Base-by-base conservation (phyloP, 2,797 vertebrate genomes). In the Crax fasciolata region DNA sequence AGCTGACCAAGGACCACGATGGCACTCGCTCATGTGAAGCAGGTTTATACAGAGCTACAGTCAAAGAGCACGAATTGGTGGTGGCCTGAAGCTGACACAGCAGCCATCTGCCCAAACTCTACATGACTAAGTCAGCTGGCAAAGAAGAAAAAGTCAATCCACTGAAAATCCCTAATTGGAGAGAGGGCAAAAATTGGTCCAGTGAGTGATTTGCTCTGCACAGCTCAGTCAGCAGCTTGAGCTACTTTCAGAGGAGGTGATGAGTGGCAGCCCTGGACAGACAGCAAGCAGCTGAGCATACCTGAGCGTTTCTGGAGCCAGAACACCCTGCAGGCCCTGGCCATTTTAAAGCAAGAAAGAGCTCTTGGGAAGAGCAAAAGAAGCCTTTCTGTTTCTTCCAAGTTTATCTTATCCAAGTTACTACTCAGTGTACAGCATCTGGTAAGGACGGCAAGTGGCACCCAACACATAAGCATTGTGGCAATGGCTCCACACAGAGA, bases 271-370 rank as follows among this genome's bases (percentile, higher is more conserved):
- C 41, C 41, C 41, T 15, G 15, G 41, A 43, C 41, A 35, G 35
- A 35, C 41, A 43, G 41, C 41, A 43, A 43, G 35, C 41, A 43
- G 41, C 18, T 27, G 27, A 74, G 48, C 17, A 18, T 8, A 25
- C 11, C 55, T 30, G 3, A 43, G 39, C 30, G 12, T 43, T 28
- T 44, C 48, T 80, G 54, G 32, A 81, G 17, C 30, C 30, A 35
- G 67, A 39, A 6, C 6, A 6, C 25, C 4, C 32, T 32, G 43
- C 25, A 24, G 72, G 38, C 23, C 58, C 32, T 0, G 0, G 19
- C 12, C 1, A 0, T 65, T 83, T 35, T 48, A 39, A 71, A 80
- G 44, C 17, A 43, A 1, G 1, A 59, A 61, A 32, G 1, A 46
- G 75, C 35, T 55, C 35, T 10, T 35, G 21, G 24, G n/a, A 85